Base-by-base conservation (phyloP, 2,113 vertebrate genomes). In the Rhinoderma darwinii region DNA sequence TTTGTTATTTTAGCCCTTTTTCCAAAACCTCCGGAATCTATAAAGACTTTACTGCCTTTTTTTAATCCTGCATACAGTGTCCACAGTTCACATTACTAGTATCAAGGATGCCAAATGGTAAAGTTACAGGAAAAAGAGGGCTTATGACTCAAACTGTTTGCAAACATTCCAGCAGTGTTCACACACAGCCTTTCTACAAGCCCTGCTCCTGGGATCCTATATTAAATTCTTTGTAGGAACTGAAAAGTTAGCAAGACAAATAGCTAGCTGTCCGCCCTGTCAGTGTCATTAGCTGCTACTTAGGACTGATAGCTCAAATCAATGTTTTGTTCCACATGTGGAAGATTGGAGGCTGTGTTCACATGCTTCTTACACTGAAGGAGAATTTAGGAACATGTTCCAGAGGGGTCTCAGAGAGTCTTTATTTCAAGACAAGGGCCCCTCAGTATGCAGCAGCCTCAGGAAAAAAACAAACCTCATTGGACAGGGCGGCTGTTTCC, bases 381-480 rank as follows among this genome's bases (percentile, higher is more conserved):
- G 84, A n/a, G 75, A 79, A 81, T 82, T 73, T 59, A 74, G 77
- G 32, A 81, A 68, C 77, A 81, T 82, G 68, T 87, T 87, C 78
- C 78, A 87, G 50, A 81, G 59, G 25, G 78, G 78, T 87, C 85
- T 87, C 78, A 87, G 77, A 74, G 77, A 87, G 78, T 87, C 85
- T 87, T 87, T 87, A 87, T 87, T 87, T 82, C 37, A 82, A 68
- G 59, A 87, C 85, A 87, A 87, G 85, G 83, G 85, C 85, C 78
- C 51, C 85, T 87, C 66, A 87, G 77, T 87, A 82, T 87, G 50
- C 35, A n/a, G 78, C 85, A 59, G 77, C 66, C 68, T 73, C 66
- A 86, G 77, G 85, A 81, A 86, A 86, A 51, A 85, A 61, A 77
- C 77, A 86, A 86, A 86, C 18, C 78, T 82, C 35, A 70, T 82